A percentile compares a stretch with the other conserved stretches of the same genome.
These are phyloP conservation scores for Ptycholaimellus sp. DNA, from an alignment of 2,888 invertebrate species.

Conservation along the genomic window DNA sequence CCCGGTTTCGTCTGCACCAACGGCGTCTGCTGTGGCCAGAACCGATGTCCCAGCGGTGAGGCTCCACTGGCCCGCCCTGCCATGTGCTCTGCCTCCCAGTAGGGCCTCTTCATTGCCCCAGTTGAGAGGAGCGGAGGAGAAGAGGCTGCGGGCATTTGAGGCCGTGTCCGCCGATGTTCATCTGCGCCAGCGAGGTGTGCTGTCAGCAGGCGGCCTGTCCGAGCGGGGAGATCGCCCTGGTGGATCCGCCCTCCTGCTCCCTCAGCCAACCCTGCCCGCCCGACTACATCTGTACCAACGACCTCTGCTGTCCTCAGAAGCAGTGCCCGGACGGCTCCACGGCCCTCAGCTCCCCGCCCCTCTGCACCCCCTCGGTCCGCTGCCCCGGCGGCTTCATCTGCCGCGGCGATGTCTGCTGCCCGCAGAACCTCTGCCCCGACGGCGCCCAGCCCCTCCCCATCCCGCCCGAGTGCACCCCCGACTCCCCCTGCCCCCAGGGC, in stretches of 20 bases:
- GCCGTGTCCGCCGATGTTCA: too few relatives aligned
- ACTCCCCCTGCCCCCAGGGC: conserved; percentile 3
- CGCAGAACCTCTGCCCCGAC: conserved; percentile 4
- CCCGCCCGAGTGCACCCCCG: not conserved
- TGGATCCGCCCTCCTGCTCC: conserved; percentile 6
- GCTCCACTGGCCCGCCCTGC: too few relatives aligned
- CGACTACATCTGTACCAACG: conserved; percentile 12
- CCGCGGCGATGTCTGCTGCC: not conserved
- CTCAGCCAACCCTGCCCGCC: conserved; percentile 13
- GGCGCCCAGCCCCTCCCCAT: not conserved
- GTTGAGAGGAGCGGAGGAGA: conserved; percentile 6
- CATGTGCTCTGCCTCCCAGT: too few relatives aligned
- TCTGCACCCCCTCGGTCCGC: not conserved
- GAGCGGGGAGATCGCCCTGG: not conserved
- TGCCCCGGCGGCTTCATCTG: not conserved
- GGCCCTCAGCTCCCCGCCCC: not conserved
- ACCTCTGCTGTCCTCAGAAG: conserved; percentile 11
- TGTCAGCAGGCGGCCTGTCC: conserved; percentile 1
- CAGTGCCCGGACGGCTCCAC: not conserved
- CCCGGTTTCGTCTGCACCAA: conserved; percentile 1
- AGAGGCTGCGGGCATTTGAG: conserved; percentile 7
- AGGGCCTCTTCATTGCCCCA: too few relatives aligned
- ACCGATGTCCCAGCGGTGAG: too few relatives aligned
- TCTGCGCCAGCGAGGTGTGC: too few relatives aligned
- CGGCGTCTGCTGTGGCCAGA: conserved; percentile 3